These are phyloP conservation scores for Ceramica pisi DNA, from an alignment of 2,888 invertebrate genomes.

Conservation along the genomic window DNA sequence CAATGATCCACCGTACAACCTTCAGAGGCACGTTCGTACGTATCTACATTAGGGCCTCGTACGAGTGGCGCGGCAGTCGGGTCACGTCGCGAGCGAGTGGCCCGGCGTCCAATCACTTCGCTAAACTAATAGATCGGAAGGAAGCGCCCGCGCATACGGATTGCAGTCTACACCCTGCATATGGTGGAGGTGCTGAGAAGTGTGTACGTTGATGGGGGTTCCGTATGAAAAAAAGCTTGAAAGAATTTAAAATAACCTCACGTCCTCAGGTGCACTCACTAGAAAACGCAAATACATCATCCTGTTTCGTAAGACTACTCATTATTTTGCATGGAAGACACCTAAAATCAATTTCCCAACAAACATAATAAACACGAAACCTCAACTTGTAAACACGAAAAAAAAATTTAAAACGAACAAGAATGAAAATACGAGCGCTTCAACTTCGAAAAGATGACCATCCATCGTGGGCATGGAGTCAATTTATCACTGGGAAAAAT, in stretches of 20 bases:
- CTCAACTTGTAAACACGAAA: slow-evolving; percentile 47
- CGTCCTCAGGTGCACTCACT: no score
- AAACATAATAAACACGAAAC: slow-evolving; percentile 27
- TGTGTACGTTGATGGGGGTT: slow-evolving; percentile 18
- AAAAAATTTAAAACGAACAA: slow-evolving; percentile 63
- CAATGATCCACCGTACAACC: no score
- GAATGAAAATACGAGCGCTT: slow-evolving; percentile 77
- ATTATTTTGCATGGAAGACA: no score
- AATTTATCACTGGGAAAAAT: slow-evolving; percentile 90
- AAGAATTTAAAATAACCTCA: background rate
- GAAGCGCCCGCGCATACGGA: slow-evolving; percentile 83
- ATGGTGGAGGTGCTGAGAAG: background rate
- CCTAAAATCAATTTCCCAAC: background rate
- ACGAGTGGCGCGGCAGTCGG: slow-evolving; percentile 70
- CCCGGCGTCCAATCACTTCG: slow-evolving; percentile 84
- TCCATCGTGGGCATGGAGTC: slow-evolving; percentile 87
- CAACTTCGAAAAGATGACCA: slow-evolving; percentile 83
- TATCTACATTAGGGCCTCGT: slow-evolving; percentile 37
- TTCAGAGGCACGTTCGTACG: background rate
- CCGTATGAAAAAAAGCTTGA: slow-evolving; percentile 16
- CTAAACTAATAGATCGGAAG: slow-evolving; percentile 87
- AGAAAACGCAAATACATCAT: no score
- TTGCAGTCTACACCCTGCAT: slow-evolving; percentile 69
- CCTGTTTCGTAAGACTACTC: no score
- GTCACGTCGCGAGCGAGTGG: slow-evolving; percentile 82